These are phyloP conservation scores for Myotis davidii DNA, from an alignment of 2,113 vertebrate species.

Conservation along the genomic window DNA sequence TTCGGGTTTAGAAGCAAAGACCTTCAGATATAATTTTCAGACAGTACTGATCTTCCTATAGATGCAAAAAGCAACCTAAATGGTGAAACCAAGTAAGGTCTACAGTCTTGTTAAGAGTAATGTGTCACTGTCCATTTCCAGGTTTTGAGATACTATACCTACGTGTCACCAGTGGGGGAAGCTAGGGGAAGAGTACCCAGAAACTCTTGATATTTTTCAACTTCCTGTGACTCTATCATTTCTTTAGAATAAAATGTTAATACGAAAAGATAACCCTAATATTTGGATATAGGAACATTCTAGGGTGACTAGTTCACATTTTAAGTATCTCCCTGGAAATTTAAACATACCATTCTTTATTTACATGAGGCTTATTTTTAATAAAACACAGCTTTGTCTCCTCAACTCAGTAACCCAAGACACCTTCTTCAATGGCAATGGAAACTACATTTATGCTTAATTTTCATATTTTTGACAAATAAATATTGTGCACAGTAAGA, in stretches of 20 bases:
- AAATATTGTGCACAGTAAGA: conserved; percentile 21
- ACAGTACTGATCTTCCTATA: not conserved
- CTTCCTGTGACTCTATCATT: not conserved
- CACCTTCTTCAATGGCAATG: conserved; percentile 3
- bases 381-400: not conserved
- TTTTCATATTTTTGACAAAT: conserved; percentile 32
- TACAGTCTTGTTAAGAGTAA: not conserved
- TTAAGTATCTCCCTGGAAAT: not conserved
- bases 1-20: conserved; percentile 22
- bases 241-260: conserved; percentile 42
- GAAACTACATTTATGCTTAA: not conserved
- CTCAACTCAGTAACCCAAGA: conserved; percentile 31
- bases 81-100: not conserved
- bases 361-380: conserved; percentile 4
- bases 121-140: not conserved
- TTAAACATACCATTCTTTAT: conserved; percentile 50
- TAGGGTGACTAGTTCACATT: not conserved
- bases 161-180: not conserved
- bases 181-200: not conserved
- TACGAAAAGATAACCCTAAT: not conserved
- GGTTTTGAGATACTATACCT: not conserved
- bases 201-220: conserved; percentile 14
- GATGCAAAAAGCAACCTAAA: not conserved
- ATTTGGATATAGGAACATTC: not conserved
- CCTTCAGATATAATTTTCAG: conserved; percentile 16